A percentile compares a stretch with the other conserved stretches of the same genome.
Conservation (phyloP, 2,113 vertebrate species). For the Forbesichthys agassizii region DNA sequence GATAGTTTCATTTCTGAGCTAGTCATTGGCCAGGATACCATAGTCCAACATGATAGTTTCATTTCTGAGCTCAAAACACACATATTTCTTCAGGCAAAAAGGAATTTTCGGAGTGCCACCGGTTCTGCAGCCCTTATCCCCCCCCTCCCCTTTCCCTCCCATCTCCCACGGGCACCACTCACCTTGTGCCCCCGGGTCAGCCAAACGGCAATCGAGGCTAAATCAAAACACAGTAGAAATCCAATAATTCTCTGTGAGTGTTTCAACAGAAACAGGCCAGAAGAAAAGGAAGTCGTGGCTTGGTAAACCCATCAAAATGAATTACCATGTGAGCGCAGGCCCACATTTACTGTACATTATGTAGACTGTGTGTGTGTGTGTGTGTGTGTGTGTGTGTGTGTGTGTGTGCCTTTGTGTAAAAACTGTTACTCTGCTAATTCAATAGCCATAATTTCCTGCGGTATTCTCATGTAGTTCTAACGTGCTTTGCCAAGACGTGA, state of each 20-base stretch:
- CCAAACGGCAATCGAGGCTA: slow-evolving; percentile 35
- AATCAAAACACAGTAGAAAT: slow-evolving; percentile 34
- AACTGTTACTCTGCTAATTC: slow-evolving; percentile 56
- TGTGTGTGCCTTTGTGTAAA: slow-evolving; percentile 18
- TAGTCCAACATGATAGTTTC: slow-evolving; percentile 25
- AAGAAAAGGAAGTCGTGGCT: slow-evolving; percentile 47
- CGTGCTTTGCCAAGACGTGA: slow-evolving; percentile 44
- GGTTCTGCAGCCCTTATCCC: too few relatives aligned
- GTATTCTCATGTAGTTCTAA: slow-evolving; percentile 33
- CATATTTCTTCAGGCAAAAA: too few relatives aligned
- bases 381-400: slow-evolving; percentile 2
- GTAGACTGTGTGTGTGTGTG: slow-evolving; percentile 14
- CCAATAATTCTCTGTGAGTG: slow-evolving; percentile 36
- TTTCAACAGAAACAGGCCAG: slow-evolving; percentile 48
- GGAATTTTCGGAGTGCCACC: not conserved
- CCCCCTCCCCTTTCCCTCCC: too few relatives aligned
- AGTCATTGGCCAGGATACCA: too few relatives aligned
- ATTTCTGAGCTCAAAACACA: not conserved
- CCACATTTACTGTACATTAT: slow-evolving; percentile 21
- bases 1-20: slow-evolving; percentile 17
- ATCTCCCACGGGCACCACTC: slow-evolving; percentile 5
- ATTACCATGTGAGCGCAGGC: slow-evolving; percentile 43
- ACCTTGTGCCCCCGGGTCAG: slow-evolving; percentile 18
- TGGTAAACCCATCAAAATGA: slow-evolving; percentile 61
- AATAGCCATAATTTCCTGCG: slow-evolving; percentile 59